These are phyloP conservation scores for Dinoponera quadriceps DNA, from an alignment of 1,140 invertebrate genomes.

Conservation along the genomic window DNA sequence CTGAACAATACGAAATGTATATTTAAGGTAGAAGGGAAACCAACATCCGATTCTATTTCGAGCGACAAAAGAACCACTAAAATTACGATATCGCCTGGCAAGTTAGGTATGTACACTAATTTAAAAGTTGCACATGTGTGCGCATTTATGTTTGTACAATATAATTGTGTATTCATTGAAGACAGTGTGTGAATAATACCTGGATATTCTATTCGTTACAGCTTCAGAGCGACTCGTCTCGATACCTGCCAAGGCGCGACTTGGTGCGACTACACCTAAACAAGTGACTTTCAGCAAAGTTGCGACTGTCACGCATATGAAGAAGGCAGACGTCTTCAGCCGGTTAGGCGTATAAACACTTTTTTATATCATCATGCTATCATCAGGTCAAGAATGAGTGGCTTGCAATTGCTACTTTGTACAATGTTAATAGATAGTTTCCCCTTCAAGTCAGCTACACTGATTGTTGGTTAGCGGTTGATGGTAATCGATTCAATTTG, in stretches of 20 bases:
- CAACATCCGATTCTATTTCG: constrained; percentile 56
- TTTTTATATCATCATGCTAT: background rate
- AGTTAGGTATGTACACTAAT: constrained; percentile 77
- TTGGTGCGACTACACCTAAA: constrained; percentile 77
- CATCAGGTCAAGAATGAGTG: background rate
- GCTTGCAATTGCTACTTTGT: constrained; percentile 27
- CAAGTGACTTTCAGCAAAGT: constrained; percentile 84
- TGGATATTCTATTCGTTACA: constrained; percentile 70
- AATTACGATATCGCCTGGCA: constrained; percentile 71
- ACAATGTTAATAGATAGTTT: constrained; percentile 27
- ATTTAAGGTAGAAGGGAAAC: constrained; percentile 74
- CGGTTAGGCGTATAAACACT: constrained; percentile 80
- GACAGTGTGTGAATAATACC: background rate
- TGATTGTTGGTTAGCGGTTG: background rate
- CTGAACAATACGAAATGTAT: constrained; percentile 76
- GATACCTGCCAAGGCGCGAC: constrained; percentile 82
- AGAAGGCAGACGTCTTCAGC: constrained; percentile 83
- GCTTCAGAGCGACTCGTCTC: constrained; percentile 79
- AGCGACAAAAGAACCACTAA: constrained; percentile 53
- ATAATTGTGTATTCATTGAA: constrained; percentile 2
- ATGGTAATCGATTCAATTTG: background rate
- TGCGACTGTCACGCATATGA: constrained; percentile 77
- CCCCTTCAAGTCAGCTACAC: background rate
- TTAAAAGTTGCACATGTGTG: background rate
- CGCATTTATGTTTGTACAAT: constrained; percentile 20